Evolutionary conservation across 2,888 invertebrate species (phyloP).

Genomic region (Dryocosmus kuriphilus): DNA sequence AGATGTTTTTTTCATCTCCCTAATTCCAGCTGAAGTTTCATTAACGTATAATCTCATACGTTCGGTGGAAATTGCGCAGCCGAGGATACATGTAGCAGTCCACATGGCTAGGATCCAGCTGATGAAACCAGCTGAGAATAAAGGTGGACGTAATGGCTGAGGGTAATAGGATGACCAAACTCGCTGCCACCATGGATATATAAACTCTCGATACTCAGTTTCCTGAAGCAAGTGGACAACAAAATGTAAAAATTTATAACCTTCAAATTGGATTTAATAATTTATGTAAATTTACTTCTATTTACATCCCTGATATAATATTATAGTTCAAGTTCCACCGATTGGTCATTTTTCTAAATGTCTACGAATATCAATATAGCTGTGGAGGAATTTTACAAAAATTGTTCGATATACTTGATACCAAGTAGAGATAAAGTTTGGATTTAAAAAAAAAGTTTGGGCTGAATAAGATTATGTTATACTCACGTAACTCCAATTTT

Average conservation of each 20-base stretch:
- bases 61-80: slow-evolving; percentile 57
- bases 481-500: slow-evolving; percentile 70
- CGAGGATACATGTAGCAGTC: slow-evolving; percentile 58
- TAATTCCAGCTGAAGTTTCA: slow-evolving; percentile 9
- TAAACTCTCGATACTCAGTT: slow-evolving; percentile 62
- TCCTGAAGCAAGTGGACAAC: slow-evolving; percentile 59
- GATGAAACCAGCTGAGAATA: slow-evolving; percentile 69
- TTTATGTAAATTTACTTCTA: too few species aligned
- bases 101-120: slow-evolving; percentile 72
- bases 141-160: slow-evolving; percentile 60
- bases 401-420: too few species aligned
- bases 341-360: too few species aligned
- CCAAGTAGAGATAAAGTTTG: too few species aligned
- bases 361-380: too few species aligned
- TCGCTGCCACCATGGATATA: slow-evolving; percentile 70
- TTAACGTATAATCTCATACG: slow-evolving; percentile 42
- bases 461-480: background rate
- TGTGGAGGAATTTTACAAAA: too few species aligned
- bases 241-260: background rate
- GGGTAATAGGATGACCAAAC: slow-evolving; percentile 72
- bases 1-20: background rate
- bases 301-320: too few species aligned
- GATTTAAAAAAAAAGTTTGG: background rate
- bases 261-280: too few species aligned
- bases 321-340: too few species aligned